Evolutionary conservation across 2,797 vertebrate species (phyloP), one percentile per base, ranked within the genome.

Genomic region (Poeciliopsis gracilis): DNA sequence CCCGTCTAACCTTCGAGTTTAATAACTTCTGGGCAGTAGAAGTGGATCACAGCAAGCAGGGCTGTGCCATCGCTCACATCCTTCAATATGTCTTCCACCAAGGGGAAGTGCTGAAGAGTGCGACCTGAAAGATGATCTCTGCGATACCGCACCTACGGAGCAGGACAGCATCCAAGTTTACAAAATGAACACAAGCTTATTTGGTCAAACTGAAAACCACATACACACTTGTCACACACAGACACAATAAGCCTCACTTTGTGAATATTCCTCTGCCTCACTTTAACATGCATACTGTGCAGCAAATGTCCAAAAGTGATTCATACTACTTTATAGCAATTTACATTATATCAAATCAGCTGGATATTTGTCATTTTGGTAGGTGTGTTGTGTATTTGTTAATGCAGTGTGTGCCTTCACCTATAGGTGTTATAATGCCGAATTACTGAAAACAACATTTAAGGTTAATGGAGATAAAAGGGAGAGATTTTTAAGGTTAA

Each of bases 21-120:
- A 93, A 99, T 95, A 77, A 97, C 95, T 76, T 98, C 97, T 0
- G 98, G 98, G 88, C 98, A 99, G 72, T 99, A 99, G 90, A 97
- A 99, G 93, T 99, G 97, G 85, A 99, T 94, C 59, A 98, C 92
- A 13, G 96, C 94, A 57, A 99, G 91, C 86, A 99, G 96, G 61
- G 98, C 97, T 5, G 95, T 94, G 30, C 97, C 97, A 11, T 97
- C 97, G 0, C 96, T 97, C 67, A 97, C 92, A 25, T 98, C 97
- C 86, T 97, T 97, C 95, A 98, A 93, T 91, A 99, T 85, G 81
- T 99, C 97, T 73, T 98, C 97, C 92, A 99, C 84, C 90, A 97
- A 72, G 18, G 97, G 96, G 83, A 99, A 97, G 89, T 96, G 96
- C 33, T 97, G 98, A 2, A 97, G 88, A 23, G 96, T 95, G 77